Evolutionary conservation across 2,888 invertebrate species (phyloP).

Genomic region (Liodrosophila aerea): DNA sequence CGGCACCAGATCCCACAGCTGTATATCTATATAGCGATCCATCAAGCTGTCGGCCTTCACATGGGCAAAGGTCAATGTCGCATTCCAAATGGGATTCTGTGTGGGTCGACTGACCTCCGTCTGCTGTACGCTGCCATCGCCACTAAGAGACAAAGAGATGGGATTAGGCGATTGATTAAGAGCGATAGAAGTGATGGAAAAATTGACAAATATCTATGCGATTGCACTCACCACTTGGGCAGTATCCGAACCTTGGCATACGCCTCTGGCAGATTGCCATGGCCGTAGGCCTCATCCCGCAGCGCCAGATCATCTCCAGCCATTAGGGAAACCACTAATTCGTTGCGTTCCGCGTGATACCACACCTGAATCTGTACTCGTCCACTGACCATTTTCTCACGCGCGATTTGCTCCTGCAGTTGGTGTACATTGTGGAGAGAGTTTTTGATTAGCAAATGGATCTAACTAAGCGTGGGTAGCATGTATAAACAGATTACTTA

Average conservation of each 20-base stretch:
- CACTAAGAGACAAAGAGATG: constrained; percentile 83
- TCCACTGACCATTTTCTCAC: constrained; percentile 89
- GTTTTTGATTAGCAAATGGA: background rate
- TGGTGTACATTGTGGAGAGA: too few species aligned
- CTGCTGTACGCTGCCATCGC: constrained; percentile 89
- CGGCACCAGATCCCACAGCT: constrained; percentile 93
- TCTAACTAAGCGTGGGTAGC: background rate
- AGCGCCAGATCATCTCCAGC: constrained; percentile 92
- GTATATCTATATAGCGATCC: constrained; percentile 91
- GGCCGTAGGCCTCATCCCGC: constrained; percentile 90
- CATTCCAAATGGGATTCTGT: constrained; percentile 96
- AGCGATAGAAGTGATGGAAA: background rate
- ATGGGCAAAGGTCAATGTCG: constrained; percentile 91
- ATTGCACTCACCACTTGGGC: constrained; percentile 88
- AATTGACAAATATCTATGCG: background rate
- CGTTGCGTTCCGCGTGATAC: constrained; percentile 92
- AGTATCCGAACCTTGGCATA: constrained; percentile 91
- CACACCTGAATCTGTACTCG: constrained; percentile 94
- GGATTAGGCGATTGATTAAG: background rate
- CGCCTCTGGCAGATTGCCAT: constrained; percentile 91
- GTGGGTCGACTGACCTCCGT: constrained; percentile 93
- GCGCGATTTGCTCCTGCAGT: constrained; percentile 87
- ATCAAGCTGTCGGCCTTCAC: constrained; percentile 91
- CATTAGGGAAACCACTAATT: constrained; percentile 92
- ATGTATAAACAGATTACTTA: background rate